phyloP scores from a whole-genome alignment of 2,113 vertebrate genomes.

The Morone chrysops region DNA sequence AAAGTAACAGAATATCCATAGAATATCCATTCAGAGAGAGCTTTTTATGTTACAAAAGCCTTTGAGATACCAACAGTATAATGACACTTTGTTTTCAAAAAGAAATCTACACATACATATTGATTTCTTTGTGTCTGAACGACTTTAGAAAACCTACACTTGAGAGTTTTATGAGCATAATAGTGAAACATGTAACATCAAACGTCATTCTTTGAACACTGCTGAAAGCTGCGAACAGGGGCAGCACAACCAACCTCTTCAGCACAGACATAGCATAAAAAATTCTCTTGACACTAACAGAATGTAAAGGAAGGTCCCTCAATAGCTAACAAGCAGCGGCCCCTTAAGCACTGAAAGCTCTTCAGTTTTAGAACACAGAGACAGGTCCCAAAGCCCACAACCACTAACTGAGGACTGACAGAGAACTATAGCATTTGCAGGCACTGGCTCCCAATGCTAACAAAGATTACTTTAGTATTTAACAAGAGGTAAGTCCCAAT shows the following conservation, averaged over 20 bases:
- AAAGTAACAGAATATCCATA: conserved; percentile 7
- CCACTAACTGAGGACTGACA: conserved; percentile 47
- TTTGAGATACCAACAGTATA: background rate
- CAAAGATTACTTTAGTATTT: conserved; percentile 74
- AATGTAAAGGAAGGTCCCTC: conserved; percentile 64
- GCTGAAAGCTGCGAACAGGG: conserved; percentile 42
- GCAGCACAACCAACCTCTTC: conserved; percentile 21
- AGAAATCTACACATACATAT: background rate
- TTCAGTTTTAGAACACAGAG: conserved; percentile 61
- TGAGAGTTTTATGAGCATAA: conserved; percentile 12
- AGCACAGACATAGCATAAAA: conserved; percentile 27
- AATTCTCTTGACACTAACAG: conserved; percentile 45
- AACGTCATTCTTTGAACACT: conserved; percentile 33
- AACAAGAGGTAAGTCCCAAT: conserved; percentile 59
- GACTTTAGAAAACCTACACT: conserved; percentile 10
- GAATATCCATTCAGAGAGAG: conserved; percentile 9
- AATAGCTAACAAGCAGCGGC: conserved; percentile 40
- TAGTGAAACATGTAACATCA: conserved; percentile 44
- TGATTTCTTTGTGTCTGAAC: conserved; percentile 16
- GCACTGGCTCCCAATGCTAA: conserved; percentile 59
- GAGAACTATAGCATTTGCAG: conserved; percentile 53
- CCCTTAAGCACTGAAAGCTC: conserved; percentile 68
- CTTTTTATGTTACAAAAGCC: background rate
- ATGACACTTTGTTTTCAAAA: background rate
- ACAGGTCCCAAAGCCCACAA: conserved; percentile 65